Evolutionary conservation across 2,113 vertebrate species (phyloP), one percentile per base, ranked within the genome.

Genomic region (Mixornis gularis): DNA sequence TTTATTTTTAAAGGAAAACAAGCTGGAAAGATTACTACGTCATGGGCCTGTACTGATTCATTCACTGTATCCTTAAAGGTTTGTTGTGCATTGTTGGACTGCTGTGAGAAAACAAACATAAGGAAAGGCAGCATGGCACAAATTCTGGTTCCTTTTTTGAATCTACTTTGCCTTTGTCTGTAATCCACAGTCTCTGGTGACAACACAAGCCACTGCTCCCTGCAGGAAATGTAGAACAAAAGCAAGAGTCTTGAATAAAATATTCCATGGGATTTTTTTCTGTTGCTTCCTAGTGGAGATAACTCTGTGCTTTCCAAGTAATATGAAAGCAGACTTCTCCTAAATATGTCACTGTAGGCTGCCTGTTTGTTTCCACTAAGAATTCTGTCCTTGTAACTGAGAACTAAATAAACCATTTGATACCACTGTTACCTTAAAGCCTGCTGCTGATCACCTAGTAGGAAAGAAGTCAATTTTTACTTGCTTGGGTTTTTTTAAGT

Each of bases 141-240:
- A 71, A 72, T 85, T 91, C 69, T 51, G 32, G 26, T 76, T 87
- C 40, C 26, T 73, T 95, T 94, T 82, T 79, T 7, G 5, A 66
- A 72, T 66, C 69, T 66, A 5, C 51, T 93, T 92, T 77, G n/a
- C 25, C 85, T 87, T 85, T 85, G 30, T 81, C 32, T 79, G 21
- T 87, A 69, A 93, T 52, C 46, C 74, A 44, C 26, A 52, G 41
- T 70, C 48, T 82, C 52, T 14, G 8, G 46, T 81, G 66, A 56
- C 49, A 95, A n/a, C 43, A 56, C 59, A 88, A 79, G 58, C 29
- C 70, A 64, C 27, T 1, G 1, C 66, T 83, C 87, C 53, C 89
- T 55, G 59, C 63, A 90, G 79, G 89, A 92, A 92, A 64, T 55
- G 58, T 38, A 64, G 66, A 92, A 94, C n/a, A 90, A 90, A 93